Evolutionary conservation across 2,888 invertebrate genomes (phyloP), one percentile per base, ranked within the genome.

Genomic region (Cataglyphis albicans): DNA sequence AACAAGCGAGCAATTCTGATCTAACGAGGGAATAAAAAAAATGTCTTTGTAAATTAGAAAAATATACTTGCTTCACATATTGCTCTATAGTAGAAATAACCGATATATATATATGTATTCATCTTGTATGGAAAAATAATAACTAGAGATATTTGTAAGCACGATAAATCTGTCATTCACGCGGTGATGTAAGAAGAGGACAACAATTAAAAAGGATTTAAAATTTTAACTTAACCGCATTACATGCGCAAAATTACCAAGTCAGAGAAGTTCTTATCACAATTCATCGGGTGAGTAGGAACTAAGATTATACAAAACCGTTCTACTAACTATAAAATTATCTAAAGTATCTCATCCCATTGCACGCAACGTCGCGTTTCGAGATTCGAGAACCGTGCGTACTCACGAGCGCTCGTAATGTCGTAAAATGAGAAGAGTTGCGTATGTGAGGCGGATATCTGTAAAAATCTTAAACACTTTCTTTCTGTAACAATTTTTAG

Each of bases 261-360:
- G 25, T 80, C 59, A 72, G 44, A 59, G 52, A 52, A n/a, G 52
- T 35, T 59, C 21, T 59, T 72, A 73, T 80, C 78, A 73, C 78
- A 80, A 72, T 80, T 80, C 73, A 41, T 48, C 74, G 74, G 59
- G 18, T 35, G 59, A 80, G n/a, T 80, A 80, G 59, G 59, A 73
- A 80, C 74, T 44, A 80, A 80, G 73, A 52, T 44, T 44, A n/a
- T 80, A 80, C 59, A 80, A 80, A 80, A 80, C 32, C 18, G 5
- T 29, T 25, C 18, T 59, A 59, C 44, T 44, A 21, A 21, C 52
- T 76, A 68, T 29, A 55, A 76, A 80, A 80, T 80, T 73, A 80
- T 59, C 78, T 80, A 73, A 59, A 73, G 32, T 73, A 59, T 41
- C 73, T 35, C 78, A 57, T 59, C 25, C 25, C 21, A 0, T 78